Evolutionary conservation across 2,797 vertebrate genomes (phyloP).

Genomic region (Megalops cyprinoides): DNA sequence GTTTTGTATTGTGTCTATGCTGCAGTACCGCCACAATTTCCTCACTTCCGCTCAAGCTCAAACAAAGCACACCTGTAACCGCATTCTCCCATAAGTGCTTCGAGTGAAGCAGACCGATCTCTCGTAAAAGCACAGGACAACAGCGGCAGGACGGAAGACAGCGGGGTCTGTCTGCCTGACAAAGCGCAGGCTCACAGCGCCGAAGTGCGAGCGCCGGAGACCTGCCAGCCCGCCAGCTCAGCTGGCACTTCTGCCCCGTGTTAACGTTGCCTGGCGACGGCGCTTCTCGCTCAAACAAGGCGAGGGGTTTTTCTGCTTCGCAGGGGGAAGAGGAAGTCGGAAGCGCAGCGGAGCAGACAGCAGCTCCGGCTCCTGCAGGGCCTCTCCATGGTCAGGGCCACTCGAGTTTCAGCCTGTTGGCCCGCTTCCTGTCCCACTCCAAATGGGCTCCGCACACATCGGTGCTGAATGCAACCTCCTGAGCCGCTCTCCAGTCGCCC

Average conservation of each 20-base stretch:
- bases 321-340: slow-evolving; percentile 30
- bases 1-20: too few relatives aligned
- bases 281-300: background rate
- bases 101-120: background rate
- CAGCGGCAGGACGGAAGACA: background rate
- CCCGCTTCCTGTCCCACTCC: slow-evolving; percentile 5
- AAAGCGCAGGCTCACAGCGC: background rate
- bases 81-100: background rate
- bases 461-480: background rate
- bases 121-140: background rate
- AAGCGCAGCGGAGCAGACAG: slow-evolving; percentile 9
- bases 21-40: too few relatives aligned
- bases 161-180: background rate
- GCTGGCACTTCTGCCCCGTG: background rate
- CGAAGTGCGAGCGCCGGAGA: background rate
- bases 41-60: too few relatives aligned
- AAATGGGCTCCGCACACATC: background rate
- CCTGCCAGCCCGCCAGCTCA: slow-evolving; percentile 15
- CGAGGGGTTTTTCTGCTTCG: slow-evolving; percentile 8
- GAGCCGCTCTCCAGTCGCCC: background rate
- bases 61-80: background rate
- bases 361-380: background rate
- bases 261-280: slow-evolving; percentile 28
- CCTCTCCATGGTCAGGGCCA: background rate
- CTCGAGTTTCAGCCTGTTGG: background rate